These are phyloP conservation scores for Artibeus lituratus DNA, from an alignment of 2,797 vertebrate species.

Conservation along the genomic window DNA sequence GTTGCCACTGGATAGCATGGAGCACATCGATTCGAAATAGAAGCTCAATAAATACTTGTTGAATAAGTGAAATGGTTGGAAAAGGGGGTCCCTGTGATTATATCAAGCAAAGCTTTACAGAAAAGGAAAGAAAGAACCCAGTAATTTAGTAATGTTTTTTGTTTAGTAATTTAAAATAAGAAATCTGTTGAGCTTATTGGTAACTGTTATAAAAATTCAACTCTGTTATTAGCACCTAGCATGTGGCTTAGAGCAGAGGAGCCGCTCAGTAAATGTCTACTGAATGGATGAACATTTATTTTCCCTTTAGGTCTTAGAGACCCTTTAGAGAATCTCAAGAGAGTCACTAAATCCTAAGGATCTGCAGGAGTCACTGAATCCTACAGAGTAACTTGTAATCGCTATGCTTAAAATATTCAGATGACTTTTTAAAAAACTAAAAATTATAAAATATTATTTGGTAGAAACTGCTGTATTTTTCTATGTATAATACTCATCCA, in stretches of 20 bases:
- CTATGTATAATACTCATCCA: too few species aligned
- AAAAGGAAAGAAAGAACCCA: neutral
- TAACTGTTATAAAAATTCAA: slow-evolving; percentile 11
- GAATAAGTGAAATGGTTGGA: neutral
- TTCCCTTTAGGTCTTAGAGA: neutral
- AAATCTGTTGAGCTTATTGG: neutral
- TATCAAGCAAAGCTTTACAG: neutral
- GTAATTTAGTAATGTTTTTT: neutral
- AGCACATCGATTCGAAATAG: neutral
- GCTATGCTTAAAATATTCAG: neutral
- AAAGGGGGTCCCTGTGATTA: neutral
- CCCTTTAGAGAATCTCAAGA: neutral
- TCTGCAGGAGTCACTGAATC: neutral
- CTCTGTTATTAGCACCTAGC: neutral
- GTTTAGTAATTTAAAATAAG: neutral
- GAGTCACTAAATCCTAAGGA: neutral
- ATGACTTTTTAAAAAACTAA: neutral
- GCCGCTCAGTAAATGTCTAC: neutral
- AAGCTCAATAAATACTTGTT: slow-evolving; percentile 20
- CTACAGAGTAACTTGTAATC: slow-evolving; percentile 12
- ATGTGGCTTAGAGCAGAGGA: neutral
- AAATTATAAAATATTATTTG: neutral
- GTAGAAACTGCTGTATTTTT: neutral
- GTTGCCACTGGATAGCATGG: neutral
- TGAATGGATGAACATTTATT: neutral